Evolutionary conservation across 2,888 invertebrate genomes (phyloP), one percentile per base, ranked within the genome.

Genomic region (Tinea semifulvella): DNA sequence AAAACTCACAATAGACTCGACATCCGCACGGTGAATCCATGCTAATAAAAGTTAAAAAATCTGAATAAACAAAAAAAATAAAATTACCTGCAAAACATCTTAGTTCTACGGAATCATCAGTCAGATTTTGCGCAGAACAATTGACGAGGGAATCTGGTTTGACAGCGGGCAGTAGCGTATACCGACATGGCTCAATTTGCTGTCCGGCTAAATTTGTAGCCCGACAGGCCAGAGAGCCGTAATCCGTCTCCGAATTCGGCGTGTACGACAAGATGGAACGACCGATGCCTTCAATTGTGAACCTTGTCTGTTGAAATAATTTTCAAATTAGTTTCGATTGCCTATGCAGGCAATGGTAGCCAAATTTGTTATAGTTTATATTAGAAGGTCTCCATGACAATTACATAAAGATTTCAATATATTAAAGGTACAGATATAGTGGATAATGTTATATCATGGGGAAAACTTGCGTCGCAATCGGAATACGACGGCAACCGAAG

Each of bases 81-180:
- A n/a, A 48, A 56, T 63, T 54, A 65, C 86, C 87, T 51, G 85
- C 77, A 28, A 74, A 56, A 63, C 92, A 92, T 56, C 88, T 86
- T 5, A 92, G 85, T 56, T 90, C 88, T 28, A 90, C 82, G 0
- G 91, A 88, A 51, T 88, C 87, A 44, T 89, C 88, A n/a, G 92
- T 92, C 58, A 90, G 85, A 66, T 92, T 92, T 47, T 86, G 76
- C 17, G 91, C 80, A 6, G 89, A 85, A 66, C 93, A 92, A 67
- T 92, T 92, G 58, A 84, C 85, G 1, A 91, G 89, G 1, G 90
- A 84, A 54, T 92, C 91, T 1, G 92, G 92, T 55, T 87, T 88
- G 8, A 91, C 91, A 60, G 90, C 90, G 0, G 89, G 88, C 48
- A 91, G 86, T 44, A 92, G 82, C 51, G 88, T 88, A 67, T 88